Percentiles rank a stretch among this genome's conserved stretches.
These are phyloP conservation scores for Gavialis gangeticus DNA, from an alignment of 2,113 vertebrate species.

Conservation along the genomic window DNA sequence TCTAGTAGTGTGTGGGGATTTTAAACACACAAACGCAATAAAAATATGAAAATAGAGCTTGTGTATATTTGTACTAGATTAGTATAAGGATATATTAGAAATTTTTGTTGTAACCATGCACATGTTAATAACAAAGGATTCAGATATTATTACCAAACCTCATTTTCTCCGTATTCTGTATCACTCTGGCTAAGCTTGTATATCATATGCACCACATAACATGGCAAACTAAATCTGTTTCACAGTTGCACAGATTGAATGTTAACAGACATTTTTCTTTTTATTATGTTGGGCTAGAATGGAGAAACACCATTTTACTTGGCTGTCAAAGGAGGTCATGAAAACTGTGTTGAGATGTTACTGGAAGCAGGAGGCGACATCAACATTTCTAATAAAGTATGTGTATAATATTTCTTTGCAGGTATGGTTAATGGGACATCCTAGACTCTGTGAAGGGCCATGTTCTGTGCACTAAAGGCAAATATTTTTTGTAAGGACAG, in stretches of 20 bases:
- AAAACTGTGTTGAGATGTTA: slow-evolving; percentile 84
- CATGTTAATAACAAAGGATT: neutral
- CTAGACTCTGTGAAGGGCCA: neutral
- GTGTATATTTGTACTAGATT: neutral
- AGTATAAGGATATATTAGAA: neutral
- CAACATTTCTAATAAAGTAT: slow-evolving; percentile 83
- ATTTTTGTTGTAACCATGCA: neutral
- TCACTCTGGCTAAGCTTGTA: neutral
- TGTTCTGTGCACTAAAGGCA: neutral
- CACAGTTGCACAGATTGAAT: neutral
- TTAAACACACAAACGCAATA: neutral
- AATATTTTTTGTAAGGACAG: neutral
- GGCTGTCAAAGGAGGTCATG: slow-evolving; percentile 82
- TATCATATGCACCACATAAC: neutral
- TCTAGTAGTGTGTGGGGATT: neutral
- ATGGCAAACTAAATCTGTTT: neutral
- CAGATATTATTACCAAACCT: neutral
- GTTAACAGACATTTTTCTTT: neutral
- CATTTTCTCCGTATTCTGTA: neutral
- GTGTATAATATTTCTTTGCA: neutral
- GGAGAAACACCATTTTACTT: slow-evolving; percentile 89
- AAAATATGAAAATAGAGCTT: neutral
- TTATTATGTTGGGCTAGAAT: slow-evolving; percentile 73
- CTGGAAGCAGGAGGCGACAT: slow-evolving; percentile 87
- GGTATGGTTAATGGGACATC: neutral